These are phyloP conservation scores for Listrodromus nycthemerus DNA, from an alignment of 2,888 invertebrate species.

Conservation along the genomic window DNA sequence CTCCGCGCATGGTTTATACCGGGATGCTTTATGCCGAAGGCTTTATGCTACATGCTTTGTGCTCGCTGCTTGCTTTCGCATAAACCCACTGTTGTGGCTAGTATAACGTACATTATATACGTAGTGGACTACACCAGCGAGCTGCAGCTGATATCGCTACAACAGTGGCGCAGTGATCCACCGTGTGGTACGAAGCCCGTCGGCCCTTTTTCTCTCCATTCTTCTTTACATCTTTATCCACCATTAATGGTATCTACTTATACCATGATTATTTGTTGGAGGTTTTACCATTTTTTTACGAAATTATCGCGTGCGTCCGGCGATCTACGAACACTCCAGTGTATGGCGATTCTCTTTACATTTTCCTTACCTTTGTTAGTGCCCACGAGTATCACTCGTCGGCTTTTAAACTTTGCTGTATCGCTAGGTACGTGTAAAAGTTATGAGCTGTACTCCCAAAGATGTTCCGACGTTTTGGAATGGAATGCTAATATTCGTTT, in stretches of 20 bases:
- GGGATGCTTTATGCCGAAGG: constrained; percentile 52
- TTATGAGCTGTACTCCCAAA: too few species aligned
- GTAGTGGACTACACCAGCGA: background rate
- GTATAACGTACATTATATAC: constrained; percentile 1
- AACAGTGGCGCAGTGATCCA: constrained; percentile 2
- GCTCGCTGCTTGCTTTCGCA: constrained; percentile 51
- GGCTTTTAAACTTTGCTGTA: too few species aligned
- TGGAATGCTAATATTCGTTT: too few species aligned
- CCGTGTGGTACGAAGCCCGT: background rate
- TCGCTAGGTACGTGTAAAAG: too few species aligned
- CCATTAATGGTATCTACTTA: background rate
- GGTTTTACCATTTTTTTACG: background rate
- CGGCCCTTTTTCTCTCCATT: background rate
- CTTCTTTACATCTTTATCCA: background rate
- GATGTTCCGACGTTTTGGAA: too few species aligned
- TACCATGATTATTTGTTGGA: background rate
- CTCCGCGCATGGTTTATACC: constrained; percentile 46
- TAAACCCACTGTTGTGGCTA: constrained; percentile 54
- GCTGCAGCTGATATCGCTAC: background rate
- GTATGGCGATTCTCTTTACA: too few species aligned
- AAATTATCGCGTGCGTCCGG: background rate
- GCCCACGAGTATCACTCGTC: too few species aligned
- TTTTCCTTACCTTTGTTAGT: too few species aligned
- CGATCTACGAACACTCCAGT: background rate
- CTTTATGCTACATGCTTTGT: constrained; percentile 55